Conservation (phyloP, 1,140 invertebrate genomes). For the Cydia splendana region DNA sequence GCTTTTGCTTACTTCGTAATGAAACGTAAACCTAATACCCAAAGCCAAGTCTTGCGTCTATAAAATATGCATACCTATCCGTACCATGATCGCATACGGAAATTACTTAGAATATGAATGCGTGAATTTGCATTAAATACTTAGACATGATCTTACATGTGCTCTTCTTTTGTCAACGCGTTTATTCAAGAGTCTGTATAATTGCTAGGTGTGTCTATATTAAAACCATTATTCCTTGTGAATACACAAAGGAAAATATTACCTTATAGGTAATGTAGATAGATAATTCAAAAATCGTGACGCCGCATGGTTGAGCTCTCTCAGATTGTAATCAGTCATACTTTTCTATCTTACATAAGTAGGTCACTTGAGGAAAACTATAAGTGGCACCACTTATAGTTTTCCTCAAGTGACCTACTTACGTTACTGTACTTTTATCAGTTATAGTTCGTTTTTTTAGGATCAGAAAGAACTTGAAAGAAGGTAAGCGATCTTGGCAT, state of each 20-base stretch:
- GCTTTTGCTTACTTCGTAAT: too few relatives aligned
- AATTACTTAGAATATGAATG: background rate
- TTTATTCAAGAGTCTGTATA: background rate
- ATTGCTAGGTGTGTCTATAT: too few relatives aligned
- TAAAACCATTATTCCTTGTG: too few relatives aligned
- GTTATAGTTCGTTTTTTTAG: too few relatives aligned
- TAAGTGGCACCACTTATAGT: too few relatives aligned
- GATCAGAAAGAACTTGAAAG: too few relatives aligned
- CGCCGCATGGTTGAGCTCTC: background rate
- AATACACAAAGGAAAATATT: background rate
- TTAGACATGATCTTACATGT: background rate
- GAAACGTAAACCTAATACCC: background rate
- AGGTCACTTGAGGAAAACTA: too few relatives aligned
- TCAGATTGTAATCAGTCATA: background rate
- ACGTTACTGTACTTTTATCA: too few relatives aligned
- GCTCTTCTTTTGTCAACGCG: background rate
- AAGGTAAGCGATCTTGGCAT: too few relatives aligned
- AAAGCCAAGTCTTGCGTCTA: background rate
- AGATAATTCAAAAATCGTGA: background rate
- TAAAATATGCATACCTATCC: slow-evolving; percentile 14
- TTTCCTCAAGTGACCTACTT: too few relatives aligned
- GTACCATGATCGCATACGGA: background rate
- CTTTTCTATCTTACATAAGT: background rate
- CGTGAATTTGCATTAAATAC: background rate
- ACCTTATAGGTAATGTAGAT: background rate